Base-by-base conservation (phyloP, 2,888 invertebrate species). In the Dendrolimus houi region DNA sequence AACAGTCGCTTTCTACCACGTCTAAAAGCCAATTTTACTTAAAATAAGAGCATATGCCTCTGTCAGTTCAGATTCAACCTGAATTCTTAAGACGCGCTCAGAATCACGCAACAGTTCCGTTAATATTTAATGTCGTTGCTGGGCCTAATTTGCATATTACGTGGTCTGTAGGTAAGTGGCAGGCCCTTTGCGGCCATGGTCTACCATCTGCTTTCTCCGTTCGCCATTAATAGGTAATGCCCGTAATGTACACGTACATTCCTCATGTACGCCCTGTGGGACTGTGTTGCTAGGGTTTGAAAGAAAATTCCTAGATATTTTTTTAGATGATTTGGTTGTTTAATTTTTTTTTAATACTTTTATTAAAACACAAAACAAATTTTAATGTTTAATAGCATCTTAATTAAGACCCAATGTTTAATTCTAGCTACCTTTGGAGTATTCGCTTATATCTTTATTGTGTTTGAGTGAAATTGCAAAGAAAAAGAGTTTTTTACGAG, bases 71-170 rank as follows among this genome's bases (percentile, higher is more conserved):
- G 12, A 47, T 47, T 12, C 47, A 63, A 61, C 58, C 63, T 69
- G 66, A 70, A 71, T 71, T 68, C 69, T 64, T 69, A 65, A 70
- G 70, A 66, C 64, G 62, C 60, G 59, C 63, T 29, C 54, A 40
- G 29, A 41, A 40, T 40, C 40, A 61, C 62, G 58, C 60, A 64
- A 63, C 56, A 57, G 60, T 62, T 56, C 59, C 58, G 67, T 76
- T 69, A 74, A 75, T 77, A 76, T 74, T 72, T 72, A 67, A 77
- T 74, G 66, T 60, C 65, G 62, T 61, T 59, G 62, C 62, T 64
- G 63, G 68, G 64, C 64, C 66, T 68, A 66, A 73, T 76, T 74
- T 73, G 58, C 74, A 74, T 75, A 67, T 69, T 65, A 68, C 65
- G 68, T 63, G 65, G 62, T 65, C 53, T 60, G 63, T 62, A 60